Conservation (phyloP, 2,888 invertebrate genomes). For the Asteroscopus sphinx region DNA sequence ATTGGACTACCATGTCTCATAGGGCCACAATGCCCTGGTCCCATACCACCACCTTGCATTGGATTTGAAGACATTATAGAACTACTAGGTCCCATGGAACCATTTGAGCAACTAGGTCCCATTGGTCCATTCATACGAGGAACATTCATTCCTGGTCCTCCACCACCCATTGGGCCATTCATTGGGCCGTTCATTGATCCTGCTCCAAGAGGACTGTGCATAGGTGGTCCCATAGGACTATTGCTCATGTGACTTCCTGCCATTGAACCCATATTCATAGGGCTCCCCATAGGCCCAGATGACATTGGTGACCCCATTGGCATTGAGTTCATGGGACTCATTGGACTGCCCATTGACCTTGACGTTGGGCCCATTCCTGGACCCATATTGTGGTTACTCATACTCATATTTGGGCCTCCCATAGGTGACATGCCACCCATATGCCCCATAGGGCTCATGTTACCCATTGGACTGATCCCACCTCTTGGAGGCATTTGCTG, state of each 20-base stretch:
- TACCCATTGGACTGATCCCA: conserved; percentile 92
- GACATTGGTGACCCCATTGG: conserved; percentile 93
- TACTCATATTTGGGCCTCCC: conserved; percentile 92
- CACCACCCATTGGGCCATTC: conserved; percentile 90
- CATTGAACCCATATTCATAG: conserved; percentile 92
- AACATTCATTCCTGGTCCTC: conserved; percentile 90
- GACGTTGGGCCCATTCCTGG: conserved; percentile 89
- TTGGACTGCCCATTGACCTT: conserved; percentile 93
- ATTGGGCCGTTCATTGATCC: conserved; percentile 89
- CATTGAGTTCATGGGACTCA: conserved; percentile 93
- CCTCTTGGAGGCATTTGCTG: conserved; percentile 91
- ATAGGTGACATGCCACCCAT: conserved; percentile 93
- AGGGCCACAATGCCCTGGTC: conserved; percentile 87
- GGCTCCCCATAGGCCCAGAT: conserved; percentile 93
- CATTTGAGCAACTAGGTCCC: conserved; percentile 89
- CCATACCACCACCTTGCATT: conserved; percentile 87
- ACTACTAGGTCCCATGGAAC: conserved; percentile 89
- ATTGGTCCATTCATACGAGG: conserved; percentile 89
- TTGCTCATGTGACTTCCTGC: conserved; percentile 91
- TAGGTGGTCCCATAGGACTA: conserved; percentile 93
- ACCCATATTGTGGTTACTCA: conserved; percentile 91
- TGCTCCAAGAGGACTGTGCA: conserved; percentile 92
- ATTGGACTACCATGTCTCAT: conserved; percentile 89
- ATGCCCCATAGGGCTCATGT: conserved; percentile 92
- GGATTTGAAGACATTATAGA: conserved; percentile 89